Base-by-base conservation (phyloP, 1,140 invertebrate genomes). In the Magallana ariakensis region DNA sequence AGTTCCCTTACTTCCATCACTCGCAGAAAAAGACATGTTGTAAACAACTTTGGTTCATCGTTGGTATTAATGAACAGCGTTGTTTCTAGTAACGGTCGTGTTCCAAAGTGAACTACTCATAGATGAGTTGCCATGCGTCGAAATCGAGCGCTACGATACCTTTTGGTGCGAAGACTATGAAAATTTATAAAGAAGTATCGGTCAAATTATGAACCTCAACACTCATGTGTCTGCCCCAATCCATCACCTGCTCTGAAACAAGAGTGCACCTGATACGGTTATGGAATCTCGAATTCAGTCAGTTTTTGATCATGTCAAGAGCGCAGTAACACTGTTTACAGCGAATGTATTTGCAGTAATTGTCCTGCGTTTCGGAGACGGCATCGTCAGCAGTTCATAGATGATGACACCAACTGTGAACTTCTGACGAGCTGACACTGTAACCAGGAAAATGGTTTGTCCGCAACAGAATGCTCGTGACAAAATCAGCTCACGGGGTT, bases 321-420 rank as follows among this genome's bases (percentile, higher is more conserved):
- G 16, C 87, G 86, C 46, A 80, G 57, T 56, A 22, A 66, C 19
- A 46, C 26, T 55, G 87, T 90, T 54, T 62, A 53, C 11, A 56
- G 75, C 46, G 22, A 84, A 46, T 91, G 90, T 86, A 66, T 85
- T 11, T 91, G 90, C 55, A 81, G 85, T 26, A n/a, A 85, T 22
- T 91, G 89, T 56, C 26, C 85, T 19, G 26, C 33, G 46, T 83
- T 88, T 46, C n/a, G 33, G n/a, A 62, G 57, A 56, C 75, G 87
- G 53, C 82, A 85, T 80, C 15, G 57, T 55, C 13, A 70, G 22
- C 15, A 90, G 46, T 33, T n/a, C 19, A 19, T 54, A 11, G 75
- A 26, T 26, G 80, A 75, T n/a, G 58, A 81, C 80, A 83, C 62
- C 75, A 80, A 56, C 46, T 85, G 89, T 22, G 62, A 84, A 80